Conservation (phyloP, 2,888 invertebrate species). For the Lordiphosa andalusiaca region DNA sequence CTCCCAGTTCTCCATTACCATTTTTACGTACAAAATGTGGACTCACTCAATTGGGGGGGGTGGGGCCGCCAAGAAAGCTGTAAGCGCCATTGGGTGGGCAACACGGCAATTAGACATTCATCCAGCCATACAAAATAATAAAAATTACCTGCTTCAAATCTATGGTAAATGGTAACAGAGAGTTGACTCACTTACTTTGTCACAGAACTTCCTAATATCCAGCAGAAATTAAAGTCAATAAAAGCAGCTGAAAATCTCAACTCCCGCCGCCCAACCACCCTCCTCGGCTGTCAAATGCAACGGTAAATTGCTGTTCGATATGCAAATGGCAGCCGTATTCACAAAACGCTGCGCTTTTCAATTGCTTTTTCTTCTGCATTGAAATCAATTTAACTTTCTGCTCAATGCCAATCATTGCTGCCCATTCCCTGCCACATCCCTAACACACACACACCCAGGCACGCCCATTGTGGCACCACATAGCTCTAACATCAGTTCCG, state of each 20-base stretch:
- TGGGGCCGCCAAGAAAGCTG: slow-evolving; percentile 34
- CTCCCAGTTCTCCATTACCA: slow-evolving; percentile 23
- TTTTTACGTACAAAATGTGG: slow-evolving; percentile 28
- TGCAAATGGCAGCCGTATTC: slow-evolving; percentile 69
- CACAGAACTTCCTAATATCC: neutral
- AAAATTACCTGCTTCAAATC: neutral
- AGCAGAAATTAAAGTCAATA: neutral
- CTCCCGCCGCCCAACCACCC: neutral
- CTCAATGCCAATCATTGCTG: slow-evolving; percentile 74
- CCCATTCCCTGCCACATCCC: slow-evolving; percentile 39
- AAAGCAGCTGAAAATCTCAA: slow-evolving; percentile 3
- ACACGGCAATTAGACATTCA: slow-evolving; percentile 38
- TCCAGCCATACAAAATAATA: slow-evolving; percentile 24
- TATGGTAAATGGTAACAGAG: slow-evolving; percentile 13
- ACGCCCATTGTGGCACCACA: slow-evolving; percentile 1
- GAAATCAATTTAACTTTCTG: slow-evolving; percentile 74
- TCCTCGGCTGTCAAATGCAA: slow-evolving; percentile 56
- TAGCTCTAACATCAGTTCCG: slow-evolving; percentile 34
- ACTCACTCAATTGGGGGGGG: slow-evolving; percentile 10
- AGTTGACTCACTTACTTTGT: slow-evolving; percentile 4
- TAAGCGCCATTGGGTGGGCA: slow-evolving; percentile 12
- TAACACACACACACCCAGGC: slow-evolving; percentile 12
- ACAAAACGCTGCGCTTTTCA: slow-evolving; percentile 69
- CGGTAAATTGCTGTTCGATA: slow-evolving; percentile 71
- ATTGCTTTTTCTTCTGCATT: slow-evolving; percentile 60